Evolutionary conservation across 2,797 vertebrate genomes (phyloP), one percentile per base, ranked within the genome.

Genomic region (Geotrypetes seraphini): DNA sequence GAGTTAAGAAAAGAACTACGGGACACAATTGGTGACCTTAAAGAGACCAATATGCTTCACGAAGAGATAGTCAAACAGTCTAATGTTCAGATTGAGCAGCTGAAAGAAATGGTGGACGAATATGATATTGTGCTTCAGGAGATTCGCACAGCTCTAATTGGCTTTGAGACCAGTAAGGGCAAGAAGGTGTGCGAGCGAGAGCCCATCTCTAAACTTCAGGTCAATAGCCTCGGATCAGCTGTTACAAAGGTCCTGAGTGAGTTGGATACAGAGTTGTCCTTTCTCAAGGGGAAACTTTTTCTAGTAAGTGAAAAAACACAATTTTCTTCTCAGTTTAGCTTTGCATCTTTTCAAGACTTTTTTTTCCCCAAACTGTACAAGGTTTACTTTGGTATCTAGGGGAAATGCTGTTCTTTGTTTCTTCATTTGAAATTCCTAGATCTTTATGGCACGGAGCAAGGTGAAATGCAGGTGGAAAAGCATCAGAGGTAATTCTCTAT

Each of bases 51-150:
- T 49, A 63, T 61, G 23, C 61, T 70, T 4, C 67, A 68, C 13
- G 77, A 83, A 8, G 53, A 77, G 36, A 78, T 75, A 64, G 55
- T 84, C 40, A 75, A 64, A 42, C 81, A 86, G 22, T 71, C 74
- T 4, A 68, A 62, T 11, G 34, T 60, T 6, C 77, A 79, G 33
- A 50, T 55, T 1, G 46, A 76, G 19, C 47, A 56, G 11, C 65
- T 88, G 9, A 66, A 65, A 36, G 72, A 67, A 29, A 75, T 66
- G 61, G 43, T 83, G 41, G 71, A 71, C 12, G 44, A 51, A 12
- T 51, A 81, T 0, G 53, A 85, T 30, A 36, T 43, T 8, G 59
- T 69, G 3, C 43, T 88, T 4, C 69, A 79, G 31, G 76, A 84
- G 18, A 67, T 82, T 8, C 63, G 22, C 12, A 43, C 60, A 4